A percentile compares a stretch with the other conserved stretches of the same genome.
These are phyloP conservation scores for Nannospalax galili DNA, from an alignment of 2,113 vertebrate genomes.

Conservation along the genomic window DNA sequence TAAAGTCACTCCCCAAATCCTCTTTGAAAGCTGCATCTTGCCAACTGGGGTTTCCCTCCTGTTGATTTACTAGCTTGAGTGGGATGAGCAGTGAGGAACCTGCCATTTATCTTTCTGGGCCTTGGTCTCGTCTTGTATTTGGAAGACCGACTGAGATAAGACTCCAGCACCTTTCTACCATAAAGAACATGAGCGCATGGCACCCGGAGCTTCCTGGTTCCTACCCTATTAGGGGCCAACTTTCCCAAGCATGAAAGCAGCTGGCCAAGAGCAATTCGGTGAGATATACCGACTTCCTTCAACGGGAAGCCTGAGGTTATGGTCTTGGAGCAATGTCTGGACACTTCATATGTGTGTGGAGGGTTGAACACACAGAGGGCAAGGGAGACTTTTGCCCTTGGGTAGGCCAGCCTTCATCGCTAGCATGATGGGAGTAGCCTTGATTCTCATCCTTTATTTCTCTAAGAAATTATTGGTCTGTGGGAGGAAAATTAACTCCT, in stretches of 20 bases:
- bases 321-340: neutral
- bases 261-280: neutral
- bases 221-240: rapidly evolving
- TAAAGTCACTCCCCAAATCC: neutral
- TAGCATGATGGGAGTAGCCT: rapidly evolving
- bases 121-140: neutral
- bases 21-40: constrained; percentile 6
- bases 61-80: neutral
- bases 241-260: neutral
- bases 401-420: neutral
- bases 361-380: neutral
- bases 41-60: neutral
- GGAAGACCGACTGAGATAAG: neutral
- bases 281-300: neutral
- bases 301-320: neutral
- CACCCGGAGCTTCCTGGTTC: neutral
- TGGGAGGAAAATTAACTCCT: neutral
- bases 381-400: neutral
- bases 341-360: neutral
- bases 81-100: neutral
- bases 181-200: neutral
- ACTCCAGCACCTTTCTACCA: neutral
- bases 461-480: neutral
- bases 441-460: neutral
- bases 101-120: neutral